These are phyloP conservation scores for Psittacula cyanocephala DNA, from an alignment of 2,113 vertebrate species.

Conservation along the genomic window DNA sequence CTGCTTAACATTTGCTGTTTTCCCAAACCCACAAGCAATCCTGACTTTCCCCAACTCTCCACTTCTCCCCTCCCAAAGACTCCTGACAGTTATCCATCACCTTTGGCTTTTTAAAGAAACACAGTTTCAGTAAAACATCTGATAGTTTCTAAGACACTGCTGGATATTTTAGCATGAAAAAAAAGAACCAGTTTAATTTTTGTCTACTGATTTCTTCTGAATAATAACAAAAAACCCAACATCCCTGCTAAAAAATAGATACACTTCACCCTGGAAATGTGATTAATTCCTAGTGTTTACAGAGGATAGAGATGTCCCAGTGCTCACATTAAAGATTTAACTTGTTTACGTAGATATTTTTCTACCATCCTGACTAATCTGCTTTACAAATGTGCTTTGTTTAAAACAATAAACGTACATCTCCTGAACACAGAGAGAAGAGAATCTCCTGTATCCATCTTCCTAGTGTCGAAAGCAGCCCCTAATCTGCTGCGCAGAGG, in stretches of 20 bases:
- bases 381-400: background rate
- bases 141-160: accelerated
- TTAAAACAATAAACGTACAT: background rate
- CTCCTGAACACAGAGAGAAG: background rate
- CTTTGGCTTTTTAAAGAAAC: background rate
- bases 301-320: background rate
- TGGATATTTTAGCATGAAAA: background rate
- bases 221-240: background rate
- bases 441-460: background rate
- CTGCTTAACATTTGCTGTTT: background rate
- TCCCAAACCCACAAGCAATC: background rate
- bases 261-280: background rate
- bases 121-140: background rate
- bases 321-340: background rate
- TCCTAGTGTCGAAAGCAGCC: background rate
- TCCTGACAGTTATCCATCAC: background rate
- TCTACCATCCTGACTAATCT: background rate
- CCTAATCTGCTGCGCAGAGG: background rate
- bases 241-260: background rate
- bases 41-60: too few species aligned
- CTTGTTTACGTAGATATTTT: background rate
- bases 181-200: background rate
- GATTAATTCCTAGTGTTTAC: background rate
- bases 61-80: background rate
- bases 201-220: background rate